A percentile compares a stretch with the other conserved stretches of the same genome.
phyloP scores from a whole-genome alignment of 2,113 vertebrate species.

The Marcusenius ussheri region DNA sequence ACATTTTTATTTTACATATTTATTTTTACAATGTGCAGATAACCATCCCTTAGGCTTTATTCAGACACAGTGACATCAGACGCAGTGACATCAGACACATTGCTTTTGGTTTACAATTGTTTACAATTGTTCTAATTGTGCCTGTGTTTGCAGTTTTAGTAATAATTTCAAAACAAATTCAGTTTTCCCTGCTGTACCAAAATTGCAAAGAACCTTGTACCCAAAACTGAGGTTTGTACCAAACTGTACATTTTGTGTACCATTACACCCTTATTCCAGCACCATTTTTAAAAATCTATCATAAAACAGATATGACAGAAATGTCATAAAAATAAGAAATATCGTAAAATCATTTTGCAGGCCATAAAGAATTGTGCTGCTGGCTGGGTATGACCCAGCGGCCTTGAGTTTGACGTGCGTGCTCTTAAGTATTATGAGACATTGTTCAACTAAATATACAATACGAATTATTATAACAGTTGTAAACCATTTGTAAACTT shows the following conservation, averaged over 20 bases:
- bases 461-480: background rate
- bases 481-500: background rate
- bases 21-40: background rate
- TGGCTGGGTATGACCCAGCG: background rate
- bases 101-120: background rate
- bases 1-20: background rate
- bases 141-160: background rate
- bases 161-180: background rate
- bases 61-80: background rate
- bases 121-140: background rate
- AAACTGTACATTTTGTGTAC: background rate
- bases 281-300: background rate
- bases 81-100: background rate
- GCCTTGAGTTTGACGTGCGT: background rate
- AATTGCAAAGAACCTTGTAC: background rate
- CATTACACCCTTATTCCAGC: background rate
- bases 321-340: too few species aligned
- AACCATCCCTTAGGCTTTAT: background rate
- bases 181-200: background rate
- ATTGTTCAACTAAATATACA: background rate
- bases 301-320: background rate
- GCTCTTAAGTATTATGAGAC: background rate
- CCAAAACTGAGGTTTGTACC: background rate
- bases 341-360: background rate
- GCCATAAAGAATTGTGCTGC: background rate